A percentile compares a stretch with the other conserved stretches of the same genome.
Evolutionary conservation across 2,888 invertebrate species (phyloP).

Genomic region (Taphrorychus bicolor): DNA sequence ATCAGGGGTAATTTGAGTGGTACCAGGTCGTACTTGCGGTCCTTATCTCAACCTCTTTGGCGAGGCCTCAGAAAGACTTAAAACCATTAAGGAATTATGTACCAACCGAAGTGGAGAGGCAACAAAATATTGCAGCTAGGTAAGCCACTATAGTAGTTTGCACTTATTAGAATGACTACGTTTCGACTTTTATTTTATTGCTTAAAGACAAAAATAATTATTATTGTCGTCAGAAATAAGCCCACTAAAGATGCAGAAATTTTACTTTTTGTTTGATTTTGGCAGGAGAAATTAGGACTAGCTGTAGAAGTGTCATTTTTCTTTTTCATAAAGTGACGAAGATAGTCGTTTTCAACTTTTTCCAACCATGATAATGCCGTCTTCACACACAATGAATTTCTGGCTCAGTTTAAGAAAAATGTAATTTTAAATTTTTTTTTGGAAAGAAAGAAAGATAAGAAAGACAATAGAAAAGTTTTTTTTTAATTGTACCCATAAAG

Average conservation of each 20-base stretch:
- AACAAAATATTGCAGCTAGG: slow-evolving; percentile 42
- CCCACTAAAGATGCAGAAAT: not conserved
- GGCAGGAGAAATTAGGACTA: too few species aligned
- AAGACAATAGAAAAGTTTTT: too few species aligned
- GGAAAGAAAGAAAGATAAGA: too few species aligned
- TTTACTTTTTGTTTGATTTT: too few species aligned
- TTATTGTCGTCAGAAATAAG: not conserved
- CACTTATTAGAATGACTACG: too few species aligned
- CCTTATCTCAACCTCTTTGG: not conserved
- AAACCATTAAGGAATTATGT: slow-evolving; percentile 26
- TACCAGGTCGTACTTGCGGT: slow-evolving; percentile 1
- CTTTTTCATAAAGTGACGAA: not conserved
- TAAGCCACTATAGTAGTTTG: slow-evolving; percentile 3
- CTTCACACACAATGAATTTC: too few species aligned
- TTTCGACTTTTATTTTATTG: too few species aligned
- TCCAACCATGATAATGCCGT: too few species aligned
- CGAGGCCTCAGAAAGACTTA: not conserved
- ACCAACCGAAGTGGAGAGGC: slow-evolving; percentile 39
- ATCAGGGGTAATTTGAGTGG: not conserved
- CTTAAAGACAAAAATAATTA: slow-evolving; percentile 6
- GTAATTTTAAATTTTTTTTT: too few species aligned
- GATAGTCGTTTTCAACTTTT: not conserved
- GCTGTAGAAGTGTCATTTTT: not conserved
- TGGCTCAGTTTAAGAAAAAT: too few species aligned
- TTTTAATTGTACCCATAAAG: too few species aligned